Percentiles rank a stretch among this genome's conserved stretches.
phyloP scores from a whole-genome alignment of 2,113 vertebrate species.

The Bolborhynchus lineola region DNA sequence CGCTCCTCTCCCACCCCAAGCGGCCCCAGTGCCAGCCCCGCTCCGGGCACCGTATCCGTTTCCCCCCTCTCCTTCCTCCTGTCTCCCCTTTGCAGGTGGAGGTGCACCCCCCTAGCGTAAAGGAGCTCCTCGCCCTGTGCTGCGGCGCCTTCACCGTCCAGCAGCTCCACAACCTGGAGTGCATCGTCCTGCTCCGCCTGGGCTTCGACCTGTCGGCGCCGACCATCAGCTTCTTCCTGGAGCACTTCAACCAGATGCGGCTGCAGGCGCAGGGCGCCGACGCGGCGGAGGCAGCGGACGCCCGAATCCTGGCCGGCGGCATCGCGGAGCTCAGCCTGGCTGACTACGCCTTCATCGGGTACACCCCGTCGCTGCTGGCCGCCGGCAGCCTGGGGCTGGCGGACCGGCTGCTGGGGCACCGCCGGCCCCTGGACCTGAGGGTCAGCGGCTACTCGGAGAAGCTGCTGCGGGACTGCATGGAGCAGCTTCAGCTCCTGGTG shows the following conservation, averaged over 20 bases:
- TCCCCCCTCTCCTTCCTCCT: neutral
- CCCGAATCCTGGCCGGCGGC: conserved; percentile 74
- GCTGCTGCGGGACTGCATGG: conserved; percentile 76
- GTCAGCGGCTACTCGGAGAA: conserved; percentile 55
- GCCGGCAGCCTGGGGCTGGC: conserved; percentile 81
- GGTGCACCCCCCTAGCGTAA: conserved; percentile 82
- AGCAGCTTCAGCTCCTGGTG: conserved; percentile 82
- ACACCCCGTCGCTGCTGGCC: conserved; percentile 85
- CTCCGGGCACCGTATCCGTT: too few relatives aligned
- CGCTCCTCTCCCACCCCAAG: too few relatives aligned
- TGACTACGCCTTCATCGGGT: conserved; percentile 88
- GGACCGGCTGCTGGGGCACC: conserved; percentile 71
- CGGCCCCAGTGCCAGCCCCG: too few relatives aligned
- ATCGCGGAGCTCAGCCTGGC: conserved; percentile 89
- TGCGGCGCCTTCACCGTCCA: conserved; percentile 84
- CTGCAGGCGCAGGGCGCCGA: conserved; percentile 11
- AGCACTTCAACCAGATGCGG: conserved; percentile 79
- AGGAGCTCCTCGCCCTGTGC: conserved; percentile 87
- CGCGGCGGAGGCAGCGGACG: conserved; percentile 18
- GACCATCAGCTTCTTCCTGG: conserved; percentile 88
- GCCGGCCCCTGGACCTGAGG: conserved; percentile 6
- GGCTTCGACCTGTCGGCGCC: conserved; percentile 84
- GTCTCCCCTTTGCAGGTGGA: conserved; percentile 79
- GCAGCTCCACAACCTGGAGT: conserved; percentile 92
- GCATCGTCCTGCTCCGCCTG: conserved; percentile 86